Conservation (phyloP, 2,888 invertebrate species). For the Parascotia fuliginaria region DNA sequence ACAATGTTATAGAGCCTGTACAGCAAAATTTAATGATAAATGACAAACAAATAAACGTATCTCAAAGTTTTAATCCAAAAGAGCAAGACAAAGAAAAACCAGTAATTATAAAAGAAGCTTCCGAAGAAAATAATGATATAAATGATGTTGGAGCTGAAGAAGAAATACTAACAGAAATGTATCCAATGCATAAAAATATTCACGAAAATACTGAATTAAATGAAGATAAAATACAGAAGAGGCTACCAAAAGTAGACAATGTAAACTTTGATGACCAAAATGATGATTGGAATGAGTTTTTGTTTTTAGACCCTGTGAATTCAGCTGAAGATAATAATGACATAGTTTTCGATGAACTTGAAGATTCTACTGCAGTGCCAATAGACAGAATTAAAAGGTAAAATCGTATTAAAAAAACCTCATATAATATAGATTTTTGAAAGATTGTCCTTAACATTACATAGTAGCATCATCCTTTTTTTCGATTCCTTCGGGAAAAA, state of each 20-base stretch:
- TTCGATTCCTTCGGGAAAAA: no score
- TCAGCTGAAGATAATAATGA: not conserved
- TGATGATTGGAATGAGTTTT: slow-evolving; percentile 41
- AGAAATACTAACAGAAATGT: not conserved
- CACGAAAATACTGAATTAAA: not conserved
- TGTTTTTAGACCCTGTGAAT: slow-evolving; percentile 39
- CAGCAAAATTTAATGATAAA: no score
- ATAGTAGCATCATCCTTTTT: no score
- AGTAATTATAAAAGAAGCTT: not conserved
- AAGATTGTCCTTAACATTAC: no score
- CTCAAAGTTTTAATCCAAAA: no score
- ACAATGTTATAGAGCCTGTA: not conserved
- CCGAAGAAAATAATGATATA: not conserved
- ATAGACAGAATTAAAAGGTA: not conserved
- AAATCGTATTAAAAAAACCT: not conserved
- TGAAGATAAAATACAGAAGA: not conserved
- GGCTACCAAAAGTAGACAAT: not conserved
- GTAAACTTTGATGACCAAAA: slow-evolving; percentile 4
- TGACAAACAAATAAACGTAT: no score
- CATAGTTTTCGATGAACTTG: not conserved
- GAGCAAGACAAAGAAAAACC: not conserved
- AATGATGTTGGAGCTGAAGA: not conserved
- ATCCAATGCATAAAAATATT: not conserved
- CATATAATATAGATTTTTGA: no score
- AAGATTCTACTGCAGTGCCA: not conserved